Base-by-base conservation (phyloP, 92 coral and sea anemone species). In the Phymanthus crucifer region DNA sequence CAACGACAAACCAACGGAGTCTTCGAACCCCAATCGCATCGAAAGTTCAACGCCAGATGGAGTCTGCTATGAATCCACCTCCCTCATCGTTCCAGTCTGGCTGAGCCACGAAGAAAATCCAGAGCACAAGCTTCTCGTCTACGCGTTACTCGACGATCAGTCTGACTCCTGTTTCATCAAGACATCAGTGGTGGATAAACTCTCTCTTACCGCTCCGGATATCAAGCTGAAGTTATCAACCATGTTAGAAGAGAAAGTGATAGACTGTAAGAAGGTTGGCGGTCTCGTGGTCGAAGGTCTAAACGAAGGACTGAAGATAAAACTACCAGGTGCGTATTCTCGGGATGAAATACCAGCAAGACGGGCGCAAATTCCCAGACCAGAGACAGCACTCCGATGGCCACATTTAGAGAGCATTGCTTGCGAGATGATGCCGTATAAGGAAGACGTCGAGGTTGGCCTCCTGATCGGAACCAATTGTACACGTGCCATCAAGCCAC, bases 331-430 rank as follows among this genome's bases (percentile, higher is more conserved):
- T 12, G 2, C 78, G 18, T 86, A 80, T 36, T 45, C 89, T 0
- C 24, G 85, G 19, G 45, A 69, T 38, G 46, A 32, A 31, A 86
- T 86, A 45, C 89, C 89, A 23, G 83, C 77, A 67, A 40, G 48
- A 18, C 72, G 82, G 36, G 27, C 80, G 33, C 89, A 85, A 65
- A 85, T 86, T 4, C 85, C 89, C 24, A 86, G 75, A n/a, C 89
- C 89, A 37, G 89, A 86, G 66, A 71, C 75, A 52, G 89, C 81
- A 4, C 56, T 33, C 36, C 64, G 37, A 2, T 77, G 87, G 87
- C 71, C 69, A 16, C 85, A 80, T 66, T 75, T 80, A 8, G 52
- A 9, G 33, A 21, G 61, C 16, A 80, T 80, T 33, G 89, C 81
- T 24, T 73, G 69, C 47, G 58, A 61, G 77, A 58, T 85, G 23